Evolutionary conservation across 1,140 invertebrate genomes (phyloP), one percentile per base, ranked within the genome.

Genomic region (Drosophila chauvacae): DNA sequence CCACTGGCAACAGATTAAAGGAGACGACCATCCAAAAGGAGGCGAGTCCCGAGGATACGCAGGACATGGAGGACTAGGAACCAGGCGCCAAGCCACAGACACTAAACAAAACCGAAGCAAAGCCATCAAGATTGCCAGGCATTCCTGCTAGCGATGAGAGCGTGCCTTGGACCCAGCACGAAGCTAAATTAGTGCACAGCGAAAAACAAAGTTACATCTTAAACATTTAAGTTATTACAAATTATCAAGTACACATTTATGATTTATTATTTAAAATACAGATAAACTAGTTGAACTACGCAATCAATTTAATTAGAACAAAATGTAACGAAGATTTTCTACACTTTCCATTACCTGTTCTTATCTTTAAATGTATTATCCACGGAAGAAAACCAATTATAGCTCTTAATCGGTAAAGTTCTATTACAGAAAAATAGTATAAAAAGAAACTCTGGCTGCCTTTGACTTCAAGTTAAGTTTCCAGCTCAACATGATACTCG

Each of bases 91-190:
- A 58, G 66, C 75, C 62, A 64, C 57, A 63, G 45, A 56, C 44
- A 66, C 53, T 62, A 61, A 59, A 59, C 53, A 81, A 83, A 61
- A 62, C 68, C 74, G 77, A 84, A 84, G 77, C 81, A 80, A 83
- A 80, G 35, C 76, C 81, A 64, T 77, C 66, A 77, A 77, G 68
- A 84, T 64, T 18, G 45, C 50, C 35, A 41, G 41, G 26, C 35
- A 68, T 20, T 56, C 41, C 37, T 23, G 37, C 45, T 73, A 30
- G 66, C 37, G 70, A 72, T 71, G 66, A 23, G 44, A 60, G 37
- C 69, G 53, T 72, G 35, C 33, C 20, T 30, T 4, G 2, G 35
- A 13, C 20, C 37, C 10, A 35, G 44, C 28, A 50, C 69, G 23
- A 44, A 60, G 41, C 44, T 23, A 18, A 51, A 60, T 37, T 26